A percentile compares a stretch with the other conserved stretches of the same genome.
These are phyloP conservation scores for Notechis scutatus DNA, from an alignment of 2,113 vertebrate genomes.

Conservation along the genomic window DNA sequence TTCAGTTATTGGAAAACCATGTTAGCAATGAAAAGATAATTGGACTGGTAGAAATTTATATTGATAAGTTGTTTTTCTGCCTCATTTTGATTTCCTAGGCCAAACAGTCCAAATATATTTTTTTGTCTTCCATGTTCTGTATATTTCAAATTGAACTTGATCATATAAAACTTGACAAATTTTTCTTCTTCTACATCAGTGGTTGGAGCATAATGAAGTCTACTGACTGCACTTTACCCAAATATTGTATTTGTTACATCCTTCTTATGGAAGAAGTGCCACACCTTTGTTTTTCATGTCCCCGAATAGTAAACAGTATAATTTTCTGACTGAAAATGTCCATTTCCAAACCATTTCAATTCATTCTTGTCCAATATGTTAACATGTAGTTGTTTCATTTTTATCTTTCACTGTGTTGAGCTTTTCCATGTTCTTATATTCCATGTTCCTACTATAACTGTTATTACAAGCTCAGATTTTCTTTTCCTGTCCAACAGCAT, in stretches of 20 bases:
- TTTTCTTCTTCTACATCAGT: neutral
- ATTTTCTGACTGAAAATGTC: neutral
- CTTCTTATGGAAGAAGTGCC: neutral
- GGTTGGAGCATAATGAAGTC: neutral
- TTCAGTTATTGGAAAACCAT: neutral
- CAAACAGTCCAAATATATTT: neutral
- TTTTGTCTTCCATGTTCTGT: neutral
- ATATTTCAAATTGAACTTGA: neutral
- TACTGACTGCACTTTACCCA: neutral
- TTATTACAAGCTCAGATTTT: neutral
- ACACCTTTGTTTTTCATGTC: neutral
- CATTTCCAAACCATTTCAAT: neutral
- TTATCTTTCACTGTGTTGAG: neutral
- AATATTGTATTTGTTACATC: neutral
- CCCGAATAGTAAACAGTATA: neutral
- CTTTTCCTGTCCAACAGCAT: neutral
- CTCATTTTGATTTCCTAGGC: neutral
- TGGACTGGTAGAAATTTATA: neutral
- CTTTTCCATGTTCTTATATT: neutral
- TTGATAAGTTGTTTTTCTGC: neutral
- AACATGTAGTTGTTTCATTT: neutral
- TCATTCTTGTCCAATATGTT: neutral
- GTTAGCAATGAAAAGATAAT: neutral
- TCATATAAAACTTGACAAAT: neutral
- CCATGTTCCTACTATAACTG: neutral